Percentiles rank a stretch among this genome's conserved stretches.
phyloP scores from a whole-genome alignment of 2,888 invertebrate species.

The Orchestes rusci region DNA sequence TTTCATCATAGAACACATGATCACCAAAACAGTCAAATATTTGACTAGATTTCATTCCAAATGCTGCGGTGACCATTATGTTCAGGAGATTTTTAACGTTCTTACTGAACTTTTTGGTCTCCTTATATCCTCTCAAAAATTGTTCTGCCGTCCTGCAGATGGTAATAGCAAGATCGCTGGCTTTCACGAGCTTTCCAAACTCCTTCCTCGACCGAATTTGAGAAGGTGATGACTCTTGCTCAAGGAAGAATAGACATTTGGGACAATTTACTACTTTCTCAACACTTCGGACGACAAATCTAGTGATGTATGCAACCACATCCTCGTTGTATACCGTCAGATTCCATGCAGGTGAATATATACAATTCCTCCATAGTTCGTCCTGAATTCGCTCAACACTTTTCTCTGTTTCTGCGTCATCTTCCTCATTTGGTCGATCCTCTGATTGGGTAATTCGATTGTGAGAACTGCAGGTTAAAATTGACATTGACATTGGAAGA shows the following conservation, averaged over 20 bases:
- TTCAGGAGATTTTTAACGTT: background rate
- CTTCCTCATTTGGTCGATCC: too few species aligned
- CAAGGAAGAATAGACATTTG: background rate
- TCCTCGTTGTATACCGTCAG: background rate
- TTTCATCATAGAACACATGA: too few species aligned
- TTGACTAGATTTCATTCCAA: too few species aligned
- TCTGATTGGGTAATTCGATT: background rate
- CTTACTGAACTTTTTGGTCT: background rate
- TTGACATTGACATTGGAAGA: too few species aligned
- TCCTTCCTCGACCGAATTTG: background rate
- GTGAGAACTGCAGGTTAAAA: background rate
- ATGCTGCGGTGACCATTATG: too few species aligned
- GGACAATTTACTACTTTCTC: background rate
- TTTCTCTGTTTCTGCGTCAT: background rate
- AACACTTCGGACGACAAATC: background rate
- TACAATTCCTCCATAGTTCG: background rate
- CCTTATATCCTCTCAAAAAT: background rate
- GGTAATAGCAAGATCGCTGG: background rate
- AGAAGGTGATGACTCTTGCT: background rate
- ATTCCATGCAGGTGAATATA: background rate
- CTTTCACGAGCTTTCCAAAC: background rate
- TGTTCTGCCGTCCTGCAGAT: background rate
- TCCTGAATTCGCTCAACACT: background rate
- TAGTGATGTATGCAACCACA: background rate
- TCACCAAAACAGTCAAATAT: too few species aligned